Base-by-base conservation (phyloP, 1,140 invertebrate genomes). In the Trichomalopsis sarcophagae region DNA sequence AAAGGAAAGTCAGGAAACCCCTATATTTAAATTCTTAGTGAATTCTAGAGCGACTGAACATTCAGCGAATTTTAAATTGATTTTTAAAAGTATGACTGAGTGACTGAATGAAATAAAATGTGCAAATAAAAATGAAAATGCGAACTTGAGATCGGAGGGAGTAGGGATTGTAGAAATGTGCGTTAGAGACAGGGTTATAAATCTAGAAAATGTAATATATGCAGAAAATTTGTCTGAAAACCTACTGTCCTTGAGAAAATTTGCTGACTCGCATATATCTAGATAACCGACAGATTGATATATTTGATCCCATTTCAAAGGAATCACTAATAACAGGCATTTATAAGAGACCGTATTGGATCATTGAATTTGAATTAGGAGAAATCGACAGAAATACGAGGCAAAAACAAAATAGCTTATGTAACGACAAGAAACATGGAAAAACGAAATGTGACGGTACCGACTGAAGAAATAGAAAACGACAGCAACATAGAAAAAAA, bases 181-280 rank as follows among this genome's bases (percentile, higher is more conserved):
- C 0, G 30, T 10, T 7, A 47, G 14, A 69, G 21, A 81, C 21
- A 81, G 3, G 17, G 71, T 21, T 33, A 36, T 33, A 40, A 68
- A 21, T 81, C 55, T 40, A 40, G 55, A 23, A n/a, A n/a, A n/a
- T n/a, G n/a, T n/a, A n/a, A n/a, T n/a, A n/a, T n/a, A n/a, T n/a
- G n/a, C n/a, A n/a, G 30, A 79, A 27, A 33, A 50, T 30, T 55
- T 79, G 21, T 79, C 78, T 0, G 81, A 85, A 71, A 85, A 85
- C 69, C 21, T 87, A 4, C n/a, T 83, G 2, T 85, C 84, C 7
- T 47, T 83, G 0, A 76, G 81, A 40, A 85, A 85, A 76, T 77
- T 87, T 47, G 86, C 77, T 21, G 84, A 87, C 7, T 74, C 71
- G 78, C 23, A 80, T 84, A 27, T 82, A 87, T 71, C 23, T 84